Evolutionary conservation across 2,113 vertebrate species (phyloP).

Genomic region (Dasyurus viverrinus): DNA sequence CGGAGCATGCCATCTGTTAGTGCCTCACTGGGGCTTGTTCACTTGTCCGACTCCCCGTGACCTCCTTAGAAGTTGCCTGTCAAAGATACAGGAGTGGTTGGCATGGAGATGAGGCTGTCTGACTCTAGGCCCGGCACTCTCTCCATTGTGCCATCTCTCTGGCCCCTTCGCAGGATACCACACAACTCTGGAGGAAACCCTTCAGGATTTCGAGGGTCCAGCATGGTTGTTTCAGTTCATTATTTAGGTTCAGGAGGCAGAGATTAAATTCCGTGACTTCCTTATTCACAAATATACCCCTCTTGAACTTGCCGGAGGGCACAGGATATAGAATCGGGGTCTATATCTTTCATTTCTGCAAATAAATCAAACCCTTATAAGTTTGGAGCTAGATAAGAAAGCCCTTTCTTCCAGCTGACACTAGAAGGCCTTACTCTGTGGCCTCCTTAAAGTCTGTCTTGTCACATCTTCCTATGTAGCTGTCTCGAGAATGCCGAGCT

Average conservation of each 20-base stretch:
- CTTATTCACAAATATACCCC: slow-evolving; percentile 59
- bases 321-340: neutral
- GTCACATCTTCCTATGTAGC: slow-evolving; percentile 77
- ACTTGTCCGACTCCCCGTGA: neutral
- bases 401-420: slow-evolving; percentile 12
- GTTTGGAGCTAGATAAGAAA: neutral
- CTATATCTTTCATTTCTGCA: neutral
- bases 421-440: neutral
- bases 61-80: neutral
- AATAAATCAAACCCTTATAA: neutral
- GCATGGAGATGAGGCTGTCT: neutral
- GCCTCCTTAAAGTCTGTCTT: neutral
- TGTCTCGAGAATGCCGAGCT: slow-evolving; percentile 95
- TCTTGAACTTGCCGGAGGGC: slow-evolving; percentile 52
- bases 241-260: slow-evolving; percentile 17
- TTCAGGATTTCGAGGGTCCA: neutral
- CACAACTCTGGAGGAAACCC: slow-evolving; percentile 31
- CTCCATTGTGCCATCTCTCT: neutral
- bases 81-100: neutral
- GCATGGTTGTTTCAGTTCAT: neutral
- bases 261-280: slow-evolving; percentile 30
- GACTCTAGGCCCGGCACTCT: neutral
- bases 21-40: neutral
- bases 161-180: neutral
- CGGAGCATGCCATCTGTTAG: slow-evolving; percentile 55